Percentiles rank a stretch among this genome's conserved stretches.
These are phyloP conservation scores for Trissonchulus sp. DNA, from an alignment of 2,888 invertebrate genomes.

Conservation along the genomic window DNA sequence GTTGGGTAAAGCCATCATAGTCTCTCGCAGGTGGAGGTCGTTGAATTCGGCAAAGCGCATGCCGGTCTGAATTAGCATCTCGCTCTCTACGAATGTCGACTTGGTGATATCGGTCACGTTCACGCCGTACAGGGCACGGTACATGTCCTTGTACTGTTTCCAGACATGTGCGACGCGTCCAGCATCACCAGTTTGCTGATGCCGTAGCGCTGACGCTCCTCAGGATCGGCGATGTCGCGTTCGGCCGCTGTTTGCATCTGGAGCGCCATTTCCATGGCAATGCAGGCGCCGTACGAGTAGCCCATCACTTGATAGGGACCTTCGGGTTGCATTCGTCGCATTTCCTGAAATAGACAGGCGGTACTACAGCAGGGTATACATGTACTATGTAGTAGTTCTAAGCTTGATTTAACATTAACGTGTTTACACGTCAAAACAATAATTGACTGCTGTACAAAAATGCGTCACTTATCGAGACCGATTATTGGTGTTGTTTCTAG, in stretches of 20 bases:
- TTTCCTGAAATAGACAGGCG: not conserved
- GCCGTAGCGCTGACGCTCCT: no score
- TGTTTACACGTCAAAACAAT: not conserved
- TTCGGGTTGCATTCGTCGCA: not conserved
- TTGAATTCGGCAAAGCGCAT: slow-evolving; percentile 68
- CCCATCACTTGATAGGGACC: not conserved
- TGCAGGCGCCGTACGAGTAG: slow-evolving; percentile 14
- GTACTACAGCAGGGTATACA: no score
- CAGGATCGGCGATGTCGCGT: no score
- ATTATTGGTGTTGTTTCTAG: no score
- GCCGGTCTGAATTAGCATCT: slow-evolving; percentile 69
- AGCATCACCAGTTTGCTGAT: slow-evolving; percentile 31
- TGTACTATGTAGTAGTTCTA: no score
- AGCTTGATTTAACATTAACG: not conserved
- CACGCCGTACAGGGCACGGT: slow-evolving; percentile 2
- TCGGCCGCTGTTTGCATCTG: not conserved
- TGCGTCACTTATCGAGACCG: no score
- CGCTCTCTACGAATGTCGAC: slow-evolving; percentile 39
- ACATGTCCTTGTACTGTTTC: slow-evolving; percentile 57
- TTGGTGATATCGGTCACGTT: slow-evolving; percentile 51
- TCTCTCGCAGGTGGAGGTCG: slow-evolving; percentile 58
- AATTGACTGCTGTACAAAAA: no score
- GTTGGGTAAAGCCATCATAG: slow-evolving; percentile 59
- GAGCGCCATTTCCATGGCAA: slow-evolving; percentile 11
- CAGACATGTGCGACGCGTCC: slow-evolving; percentile 30